phyloP scores from a whole-genome alignment of 2,888 invertebrate species.

The Dynastes grantii region DNA sequence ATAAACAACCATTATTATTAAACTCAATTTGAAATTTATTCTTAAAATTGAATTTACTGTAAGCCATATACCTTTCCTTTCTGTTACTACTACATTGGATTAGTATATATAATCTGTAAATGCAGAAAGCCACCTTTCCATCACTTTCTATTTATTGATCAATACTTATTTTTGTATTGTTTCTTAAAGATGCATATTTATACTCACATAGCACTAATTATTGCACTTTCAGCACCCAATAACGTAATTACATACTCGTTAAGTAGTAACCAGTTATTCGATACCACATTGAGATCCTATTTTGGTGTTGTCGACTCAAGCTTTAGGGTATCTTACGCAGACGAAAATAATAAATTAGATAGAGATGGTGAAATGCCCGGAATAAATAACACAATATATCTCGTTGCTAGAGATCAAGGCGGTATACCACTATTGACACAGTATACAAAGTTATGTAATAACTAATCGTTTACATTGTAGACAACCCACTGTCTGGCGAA shows the following conservation, averaged over 20 bases:
- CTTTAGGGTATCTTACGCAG: constrained; percentile 71
- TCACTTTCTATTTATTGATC: no score
- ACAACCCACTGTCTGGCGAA: not conserved
- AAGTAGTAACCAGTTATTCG: constrained; percentile 64
- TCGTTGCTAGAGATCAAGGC: constrained; percentile 26
- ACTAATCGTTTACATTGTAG: constrained; percentile 3
- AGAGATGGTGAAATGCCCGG: constrained; percentile 71
- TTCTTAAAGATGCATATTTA: not conserved
- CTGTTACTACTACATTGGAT: no score
- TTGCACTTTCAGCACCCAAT: constrained; percentile 69
- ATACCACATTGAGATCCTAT: constrained; percentile 70
- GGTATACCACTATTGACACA: not conserved
- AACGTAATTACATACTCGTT: constrained; percentile 74
- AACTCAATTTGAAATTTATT: no score
- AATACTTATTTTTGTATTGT: no score
- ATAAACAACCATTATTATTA: no score
- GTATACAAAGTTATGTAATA: not conserved
- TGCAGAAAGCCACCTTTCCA: no score
- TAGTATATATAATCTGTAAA: no score
- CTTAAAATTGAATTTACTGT: no score
- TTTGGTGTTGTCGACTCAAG: constrained; percentile 73
- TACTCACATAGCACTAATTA: not conserved
- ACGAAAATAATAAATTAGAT: constrained; percentile 70
- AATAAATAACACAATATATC: constrained; percentile 68
- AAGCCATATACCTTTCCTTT: no score